phyloP scores from a whole-genome alignment of 1,140 invertebrate genomes.

The Zophobas morio region DNA sequence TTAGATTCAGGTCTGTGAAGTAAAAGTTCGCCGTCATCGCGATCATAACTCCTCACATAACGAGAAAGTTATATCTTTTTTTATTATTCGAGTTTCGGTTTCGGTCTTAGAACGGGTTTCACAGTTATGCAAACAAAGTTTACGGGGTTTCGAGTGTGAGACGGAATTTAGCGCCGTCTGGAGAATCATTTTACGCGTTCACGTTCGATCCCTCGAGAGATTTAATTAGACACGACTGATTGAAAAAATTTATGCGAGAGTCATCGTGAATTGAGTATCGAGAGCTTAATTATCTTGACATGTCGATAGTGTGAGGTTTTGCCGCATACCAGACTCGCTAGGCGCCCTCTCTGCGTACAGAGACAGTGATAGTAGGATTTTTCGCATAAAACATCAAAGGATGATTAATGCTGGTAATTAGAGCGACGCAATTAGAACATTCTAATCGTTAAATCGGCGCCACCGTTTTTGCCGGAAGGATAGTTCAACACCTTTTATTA shows the following conservation, averaged over 20 bases:
- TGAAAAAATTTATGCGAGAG: not conserved
- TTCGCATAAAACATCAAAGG: conserved; percentile 2
- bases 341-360: conserved; percentile 5
- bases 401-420: conserved; percentile 28
- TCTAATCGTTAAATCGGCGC: conserved; percentile 1
- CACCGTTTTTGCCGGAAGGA: not conserved
- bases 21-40: conserved; percentile 27
- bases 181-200: not conserved
- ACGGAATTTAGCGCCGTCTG: not conserved
- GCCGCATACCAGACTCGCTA: conserved; percentile 1
- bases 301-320: conserved; percentile 14
- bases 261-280: not conserved
- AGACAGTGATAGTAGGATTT: conserved; percentile 16
- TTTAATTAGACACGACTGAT: conserved; percentile 2
- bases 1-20: not conserved
- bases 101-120: conserved; percentile 21
- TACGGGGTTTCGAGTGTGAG: not conserved
- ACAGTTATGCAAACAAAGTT: conserved; percentile 9
- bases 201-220: not conserved
- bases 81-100: conserved; percentile 11
- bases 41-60: conserved; percentile 29
- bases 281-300: conserved; percentile 26
- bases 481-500: not conserved
- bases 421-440: conserved; percentile 25
- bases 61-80: conserved; percentile 24